These are phyloP conservation scores for Lysiphlebus fabarum DNA, from an alignment of 1,140 invertebrate genomes.

Conservation along the genomic window DNA sequence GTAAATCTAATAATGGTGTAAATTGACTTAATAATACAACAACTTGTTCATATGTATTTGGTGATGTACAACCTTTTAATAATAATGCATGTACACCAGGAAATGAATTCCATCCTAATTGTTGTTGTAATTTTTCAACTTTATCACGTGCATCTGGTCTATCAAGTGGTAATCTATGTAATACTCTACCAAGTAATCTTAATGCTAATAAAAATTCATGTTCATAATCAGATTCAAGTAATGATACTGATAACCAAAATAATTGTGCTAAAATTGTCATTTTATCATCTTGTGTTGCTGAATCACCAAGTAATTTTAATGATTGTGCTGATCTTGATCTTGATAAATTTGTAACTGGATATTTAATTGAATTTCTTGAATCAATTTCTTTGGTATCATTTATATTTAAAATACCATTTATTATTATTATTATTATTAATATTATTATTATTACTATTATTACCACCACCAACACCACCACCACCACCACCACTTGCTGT, in stretches of 20 bases:
- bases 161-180: slow-evolving; percentile 83
- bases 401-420: too few relatives aligned
- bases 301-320: slow-evolving; percentile 71
- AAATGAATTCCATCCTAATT: slow-evolving; percentile 84
- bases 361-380: slow-evolving; percentile 56
- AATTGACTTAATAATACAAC: slow-evolving; percentile 83
- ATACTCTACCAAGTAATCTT: slow-evolving; percentile 72
- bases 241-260: slow-evolving; percentile 92
- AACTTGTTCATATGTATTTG: slow-evolving; percentile 79
- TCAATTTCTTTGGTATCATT: slow-evolving; percentile 59
- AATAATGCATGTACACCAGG: slow-evolving; percentile 89
- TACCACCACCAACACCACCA: too few relatives aligned
- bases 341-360: slow-evolving; percentile 69
- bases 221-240: slow-evolving; percentile 96
- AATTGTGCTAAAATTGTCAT: slow-evolving; percentile 90
- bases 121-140: slow-evolving; percentile 80
- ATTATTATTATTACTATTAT: too few relatives aligned
- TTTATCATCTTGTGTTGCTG: slow-evolving; percentile 82
- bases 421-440: too few relatives aligned
- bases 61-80: slow-evolving; percentile 85
- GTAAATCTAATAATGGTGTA: slow-evolving; percentile 80
- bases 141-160: slow-evolving; percentile 89
- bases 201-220: slow-evolving; percentile 94
- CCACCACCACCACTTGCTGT: slow-evolving; percentile 43
- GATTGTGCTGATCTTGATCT: slow-evolving; percentile 92